Evolutionary conservation across 2,113 vertebrate species (phyloP).

Genomic region (Polyodon spathula): DNA sequence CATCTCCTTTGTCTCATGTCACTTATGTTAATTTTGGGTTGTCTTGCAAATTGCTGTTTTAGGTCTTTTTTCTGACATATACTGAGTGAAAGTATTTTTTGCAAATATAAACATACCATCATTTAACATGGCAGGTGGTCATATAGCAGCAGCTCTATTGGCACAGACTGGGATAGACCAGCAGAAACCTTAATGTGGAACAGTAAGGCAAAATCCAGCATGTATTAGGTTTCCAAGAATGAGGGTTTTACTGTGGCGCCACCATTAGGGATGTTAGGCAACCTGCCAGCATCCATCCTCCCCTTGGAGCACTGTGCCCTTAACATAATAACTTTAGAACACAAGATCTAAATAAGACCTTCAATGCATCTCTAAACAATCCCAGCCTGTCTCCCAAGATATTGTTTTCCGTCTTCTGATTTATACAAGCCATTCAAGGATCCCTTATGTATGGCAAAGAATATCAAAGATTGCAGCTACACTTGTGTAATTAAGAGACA

Average conservation of each 20-base stretch:
- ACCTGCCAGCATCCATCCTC: not conserved
- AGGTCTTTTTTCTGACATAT: no score
- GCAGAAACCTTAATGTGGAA: slow-evolving; percentile 15
- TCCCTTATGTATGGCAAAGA: not conserved
- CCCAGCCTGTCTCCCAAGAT: no score
- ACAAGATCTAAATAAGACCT: not conserved
- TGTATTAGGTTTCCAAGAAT: slow-evolving; percentile 13
- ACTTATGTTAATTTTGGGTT: no score
- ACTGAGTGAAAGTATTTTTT: no score
- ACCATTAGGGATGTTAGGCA: no score
- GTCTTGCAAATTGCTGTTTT: no score
- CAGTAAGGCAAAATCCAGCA: slow-evolving; percentile 7
- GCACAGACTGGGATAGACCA: slow-evolving; percentile 3
- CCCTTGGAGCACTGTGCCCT: slow-evolving; percentile 1
- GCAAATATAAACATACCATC: slow-evolving; percentile 3
- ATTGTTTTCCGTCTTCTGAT: not conserved
- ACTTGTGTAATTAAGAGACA: not conserved
- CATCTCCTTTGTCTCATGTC: no score
- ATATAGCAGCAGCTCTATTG: slow-evolving; percentile 15
- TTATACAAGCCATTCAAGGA: not conserved
- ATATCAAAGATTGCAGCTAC: not conserved
- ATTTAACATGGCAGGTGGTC: slow-evolving; percentile 17
- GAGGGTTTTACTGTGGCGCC: not conserved
- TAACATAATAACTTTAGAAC: not conserved
- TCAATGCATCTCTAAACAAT: not conserved